Evolutionary conservation across 2,888 invertebrate species (phyloP), one percentile per base, ranked within the genome.

Genomic region (Toxonevra muliebris): DNA sequence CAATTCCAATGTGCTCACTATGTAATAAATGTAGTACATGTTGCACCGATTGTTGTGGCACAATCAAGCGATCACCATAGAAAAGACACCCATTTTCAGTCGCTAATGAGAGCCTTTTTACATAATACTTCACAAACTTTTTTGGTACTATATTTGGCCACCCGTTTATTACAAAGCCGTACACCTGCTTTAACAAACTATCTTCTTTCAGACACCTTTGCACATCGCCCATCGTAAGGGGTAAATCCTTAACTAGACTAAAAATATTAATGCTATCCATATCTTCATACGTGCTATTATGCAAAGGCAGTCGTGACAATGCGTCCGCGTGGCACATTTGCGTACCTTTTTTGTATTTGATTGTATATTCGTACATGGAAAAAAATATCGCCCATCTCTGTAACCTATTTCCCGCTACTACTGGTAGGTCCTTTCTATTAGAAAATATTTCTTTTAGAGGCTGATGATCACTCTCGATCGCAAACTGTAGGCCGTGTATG

Each of bases 401-500:
- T 43, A 74, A 19, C 7, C 64, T 58, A 13, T 68, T 69, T 13
- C 69, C 63, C 10, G 67, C 68, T 11, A 73, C 69, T 48, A 66
- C 55, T 19, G 61, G 54, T 9, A 65, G 45, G 8, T 70, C 63
- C 59, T 65, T 68, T 13, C 68, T 74, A 8, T 5, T 20, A 8
- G 57, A 60, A 45, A 64, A 65, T 13, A 69, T 65, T 45, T 69
- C 66, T 50, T 63, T 43, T 19, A 69, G 43, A 8, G 69, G 65
- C 12, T 69, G 66, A 58, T 69, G 69, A 63, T 80, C 78, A 11
- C 64, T 63, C 17, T 66, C 63, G 17, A 66, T 66, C 12, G 43
- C 53, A 45, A 69, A 69, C n/a, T 17, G 70, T 75, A 62, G 69
- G 42, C 42, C 86, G 72, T 76, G 83, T 2, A 86, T 55, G 71